A percentile compares a stretch with the other conserved stretches of the same genome.
phyloP scores from a whole-genome alignment of 2,113 vertebrate genomes.

The Serranochromis macrocephalus region DNA sequence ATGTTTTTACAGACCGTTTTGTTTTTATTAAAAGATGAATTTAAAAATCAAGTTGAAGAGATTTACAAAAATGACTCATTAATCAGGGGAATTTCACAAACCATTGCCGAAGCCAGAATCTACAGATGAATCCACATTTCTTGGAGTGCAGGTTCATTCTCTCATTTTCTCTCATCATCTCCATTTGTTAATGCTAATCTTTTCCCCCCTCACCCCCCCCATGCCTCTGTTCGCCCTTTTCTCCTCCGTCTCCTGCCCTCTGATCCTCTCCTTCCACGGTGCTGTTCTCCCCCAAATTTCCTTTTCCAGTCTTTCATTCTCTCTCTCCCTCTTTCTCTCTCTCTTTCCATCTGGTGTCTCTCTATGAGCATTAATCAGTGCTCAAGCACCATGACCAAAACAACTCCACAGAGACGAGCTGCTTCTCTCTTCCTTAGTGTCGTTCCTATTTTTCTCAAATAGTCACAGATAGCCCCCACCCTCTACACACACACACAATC shows the following conservation, averaged over 20 bases:
- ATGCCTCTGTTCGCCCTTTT: neutral
- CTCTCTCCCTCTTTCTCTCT: neutral
- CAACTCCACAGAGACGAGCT: constrained; percentile 49
- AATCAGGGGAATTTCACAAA: neutral
- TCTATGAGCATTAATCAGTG: constrained; percentile 65
- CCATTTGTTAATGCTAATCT: neutral
- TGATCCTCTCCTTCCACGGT: constrained; percentile 27
- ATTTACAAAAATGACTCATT: neutral
- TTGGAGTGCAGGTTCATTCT: neutral
- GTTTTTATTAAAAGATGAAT: neutral
- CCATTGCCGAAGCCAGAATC: neutral
- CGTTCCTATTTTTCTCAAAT: constrained; percentile 1
- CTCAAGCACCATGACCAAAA: constrained; percentile 64
- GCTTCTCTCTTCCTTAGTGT: constrained; percentile 19
- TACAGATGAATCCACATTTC: neutral
- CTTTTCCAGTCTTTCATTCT: constrained; percentile 1
- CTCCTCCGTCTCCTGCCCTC: neutral
- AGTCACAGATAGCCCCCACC: constrained; percentile 21
- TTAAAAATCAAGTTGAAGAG: neutral
- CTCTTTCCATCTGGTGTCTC: constrained; percentile 53
- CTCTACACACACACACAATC: neutral
- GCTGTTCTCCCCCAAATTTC: constrained; percentile 28
- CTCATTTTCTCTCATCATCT: neutral
- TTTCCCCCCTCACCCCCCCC: neutral
- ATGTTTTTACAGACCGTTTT: neutral